These are phyloP conservation scores for Drosophila serrata DNA, from an alignment of 1,140 invertebrate species.

Conservation along the genomic window DNA sequence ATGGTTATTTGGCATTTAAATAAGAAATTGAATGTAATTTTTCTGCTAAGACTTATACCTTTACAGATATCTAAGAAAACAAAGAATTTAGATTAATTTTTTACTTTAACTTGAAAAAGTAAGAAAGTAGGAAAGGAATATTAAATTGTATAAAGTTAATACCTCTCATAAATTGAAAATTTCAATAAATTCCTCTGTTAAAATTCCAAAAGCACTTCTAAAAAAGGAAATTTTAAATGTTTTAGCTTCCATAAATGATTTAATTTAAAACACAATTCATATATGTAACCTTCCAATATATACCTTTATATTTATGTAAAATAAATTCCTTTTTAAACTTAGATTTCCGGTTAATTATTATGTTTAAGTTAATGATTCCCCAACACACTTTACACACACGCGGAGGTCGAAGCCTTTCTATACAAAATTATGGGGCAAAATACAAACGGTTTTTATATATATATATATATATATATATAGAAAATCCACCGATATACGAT, in stretches of 20 bases:
- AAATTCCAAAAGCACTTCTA: background rate
- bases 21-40: no score
- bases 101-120: background rate
- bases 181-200: background rate
- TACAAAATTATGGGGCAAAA: constrained; percentile 19
- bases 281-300: background rate
- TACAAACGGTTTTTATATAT: constrained; percentile 9
- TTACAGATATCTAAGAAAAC: no score
- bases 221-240: background rate
- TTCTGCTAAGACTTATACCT: no score
- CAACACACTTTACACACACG: constrained; percentile 10
- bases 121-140: background rate
- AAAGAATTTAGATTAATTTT: no score
- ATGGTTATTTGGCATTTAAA: no score
- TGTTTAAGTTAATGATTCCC: background rate
- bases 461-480: no score
- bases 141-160: no score
- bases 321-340: background rate
- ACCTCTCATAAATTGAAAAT: background rate
- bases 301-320: background rate
- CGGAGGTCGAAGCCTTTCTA: background rate
- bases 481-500: constrained; percentile 6
- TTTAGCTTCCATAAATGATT: background rate
- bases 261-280: background rate
- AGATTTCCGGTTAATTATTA: background rate